These are phyloP conservation scores for Elmis aenea DNA, from an alignment of 2,888 invertebrate genomes.

Conservation along the genomic window DNA sequence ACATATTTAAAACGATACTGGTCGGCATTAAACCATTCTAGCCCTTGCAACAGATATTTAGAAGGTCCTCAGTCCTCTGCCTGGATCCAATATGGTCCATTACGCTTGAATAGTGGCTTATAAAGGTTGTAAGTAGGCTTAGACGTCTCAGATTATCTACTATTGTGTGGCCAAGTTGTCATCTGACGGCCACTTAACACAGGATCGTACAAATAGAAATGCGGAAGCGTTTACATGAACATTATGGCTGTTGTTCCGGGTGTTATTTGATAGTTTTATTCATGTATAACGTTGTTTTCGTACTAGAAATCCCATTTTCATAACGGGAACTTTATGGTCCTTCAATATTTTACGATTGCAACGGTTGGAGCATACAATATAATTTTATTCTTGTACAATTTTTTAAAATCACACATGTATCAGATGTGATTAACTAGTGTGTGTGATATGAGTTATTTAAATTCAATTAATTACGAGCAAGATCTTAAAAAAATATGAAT, in stretches of 20 bases:
- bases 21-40: constrained; percentile 21
- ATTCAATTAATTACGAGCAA: too few relatives aligned
- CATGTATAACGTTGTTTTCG: too few relatives aligned
- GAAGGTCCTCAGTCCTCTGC: constrained; percentile 21
- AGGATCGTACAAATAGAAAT: constrained; percentile 31
- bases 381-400: too few relatives aligned
- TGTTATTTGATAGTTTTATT: constrained; percentile 34
- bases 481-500: too few relatives aligned
- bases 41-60: constrained; percentile 22
- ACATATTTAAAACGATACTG: constrained; percentile 45
- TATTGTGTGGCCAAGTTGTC: constrained; percentile 33
- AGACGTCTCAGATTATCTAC: constrained; percentile 36
- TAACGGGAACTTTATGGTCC: too few relatives aligned
- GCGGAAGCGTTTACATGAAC: constrained; percentile 31
- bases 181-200: constrained; percentile 44
- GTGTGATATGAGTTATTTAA: too few relatives aligned
- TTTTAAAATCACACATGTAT: too few relatives aligned
- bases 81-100: constrained; percentile 34
- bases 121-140: constrained; percentile 31
- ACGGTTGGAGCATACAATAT: too few relatives aligned
- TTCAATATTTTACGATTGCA: too few relatives aligned
- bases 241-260: constrained; percentile 32
- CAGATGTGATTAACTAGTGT: too few relatives aligned
- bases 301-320: too few relatives aligned
- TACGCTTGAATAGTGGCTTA: constrained; percentile 35